A percentile compares a stretch with the other conserved stretches of the same genome.
Evolutionary conservation across 2,797 vertebrate species (phyloP).

Genomic region (Catamblyrhynchus diadema): DNA sequence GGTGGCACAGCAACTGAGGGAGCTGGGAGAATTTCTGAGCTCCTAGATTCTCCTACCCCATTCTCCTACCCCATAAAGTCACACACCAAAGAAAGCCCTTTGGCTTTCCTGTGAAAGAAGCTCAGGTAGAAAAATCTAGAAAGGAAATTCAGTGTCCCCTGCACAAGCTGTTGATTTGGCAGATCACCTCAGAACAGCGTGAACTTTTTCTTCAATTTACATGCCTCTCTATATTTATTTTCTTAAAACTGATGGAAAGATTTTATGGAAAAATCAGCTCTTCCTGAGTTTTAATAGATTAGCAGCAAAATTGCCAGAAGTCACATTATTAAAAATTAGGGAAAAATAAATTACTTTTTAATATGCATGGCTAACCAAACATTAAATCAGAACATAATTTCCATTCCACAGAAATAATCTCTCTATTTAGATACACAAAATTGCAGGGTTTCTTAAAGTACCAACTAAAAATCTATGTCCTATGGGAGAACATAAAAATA

Average conservation of each 20-base stretch:
- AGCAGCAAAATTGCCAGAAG: background rate
- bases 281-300: background rate
- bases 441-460: background rate
- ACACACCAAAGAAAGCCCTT: background rate
- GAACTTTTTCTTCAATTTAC: background rate
- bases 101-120: background rate
- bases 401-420: background rate
- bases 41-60: background rate
- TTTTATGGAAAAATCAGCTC: background rate
- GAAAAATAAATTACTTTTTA: background rate
- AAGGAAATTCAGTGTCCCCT: background rate
- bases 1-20: rapidly evolving
- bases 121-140: background rate
- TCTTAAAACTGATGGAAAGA: background rate
- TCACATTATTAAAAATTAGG: background rate
- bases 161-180: background rate
- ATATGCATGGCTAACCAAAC: background rate
- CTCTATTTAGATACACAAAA: background rate
- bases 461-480: background rate
- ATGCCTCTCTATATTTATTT: background rate
- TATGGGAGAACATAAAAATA: background rate
- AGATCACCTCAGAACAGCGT: background rate
- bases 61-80: background rate
- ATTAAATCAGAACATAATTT: background rate
- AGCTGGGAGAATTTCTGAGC: background rate